phyloP scores from a whole-genome alignment of 2,888 invertebrate genomes.

The Lysandra coridon region DNA sequence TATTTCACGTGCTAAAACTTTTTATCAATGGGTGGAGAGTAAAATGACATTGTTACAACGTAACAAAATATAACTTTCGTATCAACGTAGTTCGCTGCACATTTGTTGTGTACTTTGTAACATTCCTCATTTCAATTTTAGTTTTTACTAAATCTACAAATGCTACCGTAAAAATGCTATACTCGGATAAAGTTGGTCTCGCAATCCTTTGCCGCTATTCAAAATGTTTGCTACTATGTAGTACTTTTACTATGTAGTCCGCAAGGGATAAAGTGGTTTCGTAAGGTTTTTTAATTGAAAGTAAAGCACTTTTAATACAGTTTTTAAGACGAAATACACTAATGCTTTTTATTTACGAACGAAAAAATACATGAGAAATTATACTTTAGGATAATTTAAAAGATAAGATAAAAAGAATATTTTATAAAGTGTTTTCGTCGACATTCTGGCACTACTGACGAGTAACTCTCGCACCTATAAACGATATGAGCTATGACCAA shows the following conservation, averaged over 20 bases:
- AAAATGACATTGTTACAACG: not conserved
- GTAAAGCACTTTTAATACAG: not conserved
- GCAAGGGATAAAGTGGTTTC: conserved; percentile 12
- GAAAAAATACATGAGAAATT: no score
- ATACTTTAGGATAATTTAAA: not conserved
- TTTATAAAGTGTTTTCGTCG: not conserved
- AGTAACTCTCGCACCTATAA: not conserved
- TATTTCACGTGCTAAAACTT: not conserved
- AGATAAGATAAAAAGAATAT: not conserved
- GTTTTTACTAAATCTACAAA: conserved; percentile 30
- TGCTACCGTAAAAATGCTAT: conserved; percentile 30
- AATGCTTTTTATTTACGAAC: not conserved
- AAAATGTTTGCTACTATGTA: conserved; percentile 22
- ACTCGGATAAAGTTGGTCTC: conserved; percentile 29
- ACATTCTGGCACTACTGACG: not conserved
- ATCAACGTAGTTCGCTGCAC: not conserved
- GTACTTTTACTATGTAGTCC: conserved; percentile 1
- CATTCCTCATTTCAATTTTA: conserved; percentile 31
- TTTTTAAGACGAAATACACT: not conserved
- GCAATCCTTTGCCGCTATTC: conserved; percentile 24
- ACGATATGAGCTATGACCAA: not conserved
- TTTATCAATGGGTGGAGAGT: not conserved
- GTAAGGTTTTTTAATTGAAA: not conserved
- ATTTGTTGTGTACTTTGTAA: conserved; percentile 27
- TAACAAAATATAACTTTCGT: not conserved